Percentiles rank a stretch among this genome's conserved stretches.
phyloP scores from a whole-genome alignment of 2,888 invertebrate species.

The Timandra comae region DNA sequence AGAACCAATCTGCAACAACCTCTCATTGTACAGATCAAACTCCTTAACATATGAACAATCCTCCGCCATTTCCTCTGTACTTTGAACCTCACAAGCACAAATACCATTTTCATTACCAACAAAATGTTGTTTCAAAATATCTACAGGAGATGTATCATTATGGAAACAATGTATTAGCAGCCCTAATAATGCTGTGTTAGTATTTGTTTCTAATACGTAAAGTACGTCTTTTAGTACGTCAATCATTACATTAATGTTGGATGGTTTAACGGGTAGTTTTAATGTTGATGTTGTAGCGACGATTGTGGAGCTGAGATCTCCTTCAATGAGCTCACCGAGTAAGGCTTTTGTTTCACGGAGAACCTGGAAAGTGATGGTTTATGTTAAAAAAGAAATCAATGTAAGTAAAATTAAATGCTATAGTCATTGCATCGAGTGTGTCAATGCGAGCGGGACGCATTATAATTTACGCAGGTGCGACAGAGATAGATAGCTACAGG shows the following conservation, averaged over 20 bases:
- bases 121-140: conserved; percentile 48
- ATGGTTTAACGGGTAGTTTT: conserved; percentile 60
- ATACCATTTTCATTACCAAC: conserved; percentile 20
- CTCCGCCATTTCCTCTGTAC: conserved; percentile 43
- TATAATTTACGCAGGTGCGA: too few relatives aligned
- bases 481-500: too few relatives aligned
- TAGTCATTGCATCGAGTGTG: too few relatives aligned
- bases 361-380: conserved; percentile 60
- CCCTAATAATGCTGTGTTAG: conserved; percentile 79
- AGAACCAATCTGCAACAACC: conserved; percentile 81
- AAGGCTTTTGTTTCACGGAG: conserved; percentile 69
- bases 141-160: conserved; percentile 40
- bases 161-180: conserved; percentile 68
- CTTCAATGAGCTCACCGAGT: conserved; percentile 54
- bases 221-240: conserved; percentile 79
- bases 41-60: conserved; percentile 74
- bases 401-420: too few relatives aligned
- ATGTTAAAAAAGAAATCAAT: too few relatives aligned
- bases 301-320: conserved; percentile 63
- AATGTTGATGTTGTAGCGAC: conserved; percentile 48
- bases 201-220: conserved; percentile 79
- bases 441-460: too few relatives aligned
- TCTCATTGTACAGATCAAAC: conserved; percentile 82
- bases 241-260: conserved; percentile 72
- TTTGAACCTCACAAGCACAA: conserved; percentile 37